Base-by-base conservation (phyloP, 2,888 invertebrate species). In the Ennomos fuscantarius region DNA sequence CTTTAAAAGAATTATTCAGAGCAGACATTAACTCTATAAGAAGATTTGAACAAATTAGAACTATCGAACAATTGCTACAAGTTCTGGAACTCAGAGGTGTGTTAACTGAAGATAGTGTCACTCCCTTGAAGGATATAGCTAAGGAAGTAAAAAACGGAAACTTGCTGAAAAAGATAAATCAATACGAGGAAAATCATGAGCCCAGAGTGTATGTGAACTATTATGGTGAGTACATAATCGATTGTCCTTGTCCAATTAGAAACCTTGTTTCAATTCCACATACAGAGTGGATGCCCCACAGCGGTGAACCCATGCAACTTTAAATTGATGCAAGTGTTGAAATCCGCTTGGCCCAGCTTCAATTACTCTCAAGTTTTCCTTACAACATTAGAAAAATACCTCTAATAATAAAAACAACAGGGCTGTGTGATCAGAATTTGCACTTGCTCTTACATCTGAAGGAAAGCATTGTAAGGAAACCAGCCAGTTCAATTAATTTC, bases 21-120 rank as follows among this genome's bases (percentile, higher is more conserved):
- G 79, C 79, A 32, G 79, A 76, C 11, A 89, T 92, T 43, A 89
- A 91, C 65, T 92, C 91, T 1, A 73, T 80, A 1, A 78, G 91
- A 65, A 76, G 84, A 63, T 86, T 73, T 63, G 91, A 91, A 70
- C 70, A 82, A 68, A 84, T 90, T 35, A 73, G 59, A 15, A 81
- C 78, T 5, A 76, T 89, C 45, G 76, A 82, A 6, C 73, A 90
- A 36, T 71, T 92, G 35, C 58, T 92, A 8, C 77, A 72, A 24
- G 68, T 89, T 42, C 72, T 92, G 53, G 91, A 92, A 79, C 66
- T 86, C 12, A 73, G 91, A 61, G 85, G 86, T 59, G 58, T 84
- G 9, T 62, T 92, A 39, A 84, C 87, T 9, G 87, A 87, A 66
- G 79, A 85, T 48, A 81, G 87, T 56, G 76, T 91, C 9, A 69